Conservation (phyloP, 2,113 vertebrate genomes). For the Hystrix brachyura region DNA sequence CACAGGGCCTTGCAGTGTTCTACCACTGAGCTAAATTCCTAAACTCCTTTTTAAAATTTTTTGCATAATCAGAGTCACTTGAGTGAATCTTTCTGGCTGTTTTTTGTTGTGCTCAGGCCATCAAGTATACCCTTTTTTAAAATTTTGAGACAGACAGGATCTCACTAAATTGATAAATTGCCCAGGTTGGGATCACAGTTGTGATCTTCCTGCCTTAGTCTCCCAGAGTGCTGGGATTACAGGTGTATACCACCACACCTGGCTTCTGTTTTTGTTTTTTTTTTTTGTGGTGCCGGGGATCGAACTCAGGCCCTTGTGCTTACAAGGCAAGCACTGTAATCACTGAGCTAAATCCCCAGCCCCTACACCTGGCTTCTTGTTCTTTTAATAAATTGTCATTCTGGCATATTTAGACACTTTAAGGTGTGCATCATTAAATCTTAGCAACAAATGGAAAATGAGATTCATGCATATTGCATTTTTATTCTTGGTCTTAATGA, state of each 20-base stretch:
- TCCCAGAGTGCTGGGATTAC: not conserved
- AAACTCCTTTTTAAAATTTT: too few species aligned
- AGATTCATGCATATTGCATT: conserved; percentile 25
- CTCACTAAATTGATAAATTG: not conserved
- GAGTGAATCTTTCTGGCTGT: too few species aligned
- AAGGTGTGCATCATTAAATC: conserved; percentile 38
- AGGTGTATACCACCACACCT: not conserved
- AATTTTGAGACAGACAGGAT: not conserved
- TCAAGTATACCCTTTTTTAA: too few species aligned
- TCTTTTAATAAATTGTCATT: conserved; percentile 59
- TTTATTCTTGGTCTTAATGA: conserved; percentile 60
- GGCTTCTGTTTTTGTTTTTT: too few species aligned
- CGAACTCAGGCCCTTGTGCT: too few species aligned
- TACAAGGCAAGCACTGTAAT: too few species aligned
- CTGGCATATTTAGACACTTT: conserved; percentile 51
- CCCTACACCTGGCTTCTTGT: not conserved
- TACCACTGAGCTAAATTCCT: too few species aligned
- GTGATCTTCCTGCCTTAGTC: not conserved
- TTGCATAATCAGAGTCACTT: too few species aligned
- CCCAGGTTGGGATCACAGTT: not conserved
- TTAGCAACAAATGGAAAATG: conserved; percentile 57
- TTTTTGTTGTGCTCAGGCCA: too few species aligned
- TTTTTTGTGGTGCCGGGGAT: too few species aligned
- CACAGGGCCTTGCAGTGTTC: too few species aligned
- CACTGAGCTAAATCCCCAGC: too few species aligned